A percentile compares a stretch with the other conserved stretches of the same genome.
These are phyloP conservation scores for Chloroclystis v-ata DNA, from an alignment of 2,888 invertebrate genomes.

Conservation along the genomic window DNA sequence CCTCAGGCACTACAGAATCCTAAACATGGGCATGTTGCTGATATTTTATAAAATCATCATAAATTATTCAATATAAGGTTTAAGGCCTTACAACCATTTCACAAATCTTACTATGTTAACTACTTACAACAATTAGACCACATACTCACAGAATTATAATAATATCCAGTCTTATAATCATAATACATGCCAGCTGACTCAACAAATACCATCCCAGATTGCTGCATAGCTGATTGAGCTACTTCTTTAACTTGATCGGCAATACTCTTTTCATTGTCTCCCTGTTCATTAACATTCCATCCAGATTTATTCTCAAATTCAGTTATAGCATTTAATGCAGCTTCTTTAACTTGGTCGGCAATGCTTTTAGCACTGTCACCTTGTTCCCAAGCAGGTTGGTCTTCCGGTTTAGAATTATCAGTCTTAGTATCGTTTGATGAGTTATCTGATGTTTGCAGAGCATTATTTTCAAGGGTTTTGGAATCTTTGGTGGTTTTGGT, in stretches of 20 bases:
- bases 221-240: constrained; percentile 84
- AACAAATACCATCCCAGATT: constrained; percentile 90
- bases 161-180: constrained; percentile 92
- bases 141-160: constrained; percentile 89
- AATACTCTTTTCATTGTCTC: constrained; percentile 65
- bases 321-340: constrained; percentile 11
- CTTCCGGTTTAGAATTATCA: background rate
- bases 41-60: no score
- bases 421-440: background rate
- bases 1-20: no score
- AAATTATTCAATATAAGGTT: no score
- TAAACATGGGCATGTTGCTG: no score
- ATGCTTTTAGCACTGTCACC: constrained; percentile 11
- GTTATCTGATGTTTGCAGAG: background rate
- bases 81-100: no score
- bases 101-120: no score
- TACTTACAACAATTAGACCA: no score
- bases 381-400: constrained; percentile 2
- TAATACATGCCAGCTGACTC: constrained; percentile 92
- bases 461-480: background rate
- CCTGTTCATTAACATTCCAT: constrained; percentile 44
- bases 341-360: constrained; percentile 13
- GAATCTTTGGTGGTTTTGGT: constrained; percentile 5
- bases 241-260: constrained; percentile 87
- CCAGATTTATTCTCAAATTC: constrained; percentile 30